phyloP scores from a whole-genome alignment of 2,888 invertebrate genomes.

The Sipha maydis region DNA sequence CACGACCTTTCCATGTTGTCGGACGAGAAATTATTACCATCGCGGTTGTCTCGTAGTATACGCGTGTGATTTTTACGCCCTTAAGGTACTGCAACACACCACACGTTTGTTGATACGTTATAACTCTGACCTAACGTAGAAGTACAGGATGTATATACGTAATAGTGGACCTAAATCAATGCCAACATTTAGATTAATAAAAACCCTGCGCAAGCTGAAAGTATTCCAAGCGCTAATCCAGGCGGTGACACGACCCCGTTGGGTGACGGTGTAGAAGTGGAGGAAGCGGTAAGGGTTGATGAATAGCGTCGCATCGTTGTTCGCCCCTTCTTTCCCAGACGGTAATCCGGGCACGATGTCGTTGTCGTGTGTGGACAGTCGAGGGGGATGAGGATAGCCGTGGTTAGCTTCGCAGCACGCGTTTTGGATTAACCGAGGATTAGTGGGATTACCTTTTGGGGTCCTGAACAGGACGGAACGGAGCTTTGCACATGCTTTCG shows the following conservation, averaged over 20 bases:
- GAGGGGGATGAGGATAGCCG: not conserved
- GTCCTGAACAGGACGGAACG: not conserved
- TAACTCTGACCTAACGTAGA: no score
- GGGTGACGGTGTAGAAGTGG: not conserved
- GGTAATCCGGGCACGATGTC: slow-evolving; percentile 46
- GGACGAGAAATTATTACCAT: not conserved
- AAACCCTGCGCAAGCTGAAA: slow-evolving; percentile 1
- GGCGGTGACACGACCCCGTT: slow-evolving; percentile 45
- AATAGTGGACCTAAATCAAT: slow-evolving; percentile 51
- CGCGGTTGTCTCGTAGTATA: not conserved
- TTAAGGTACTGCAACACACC: not conserved
- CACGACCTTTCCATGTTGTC: not conserved
- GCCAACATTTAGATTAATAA: slow-evolving; percentile 58
- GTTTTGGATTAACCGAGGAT: slow-evolving; percentile 46
- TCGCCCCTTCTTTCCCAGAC: not conserved
- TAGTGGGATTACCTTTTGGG: slow-evolving; percentile 9
- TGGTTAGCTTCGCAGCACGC: slow-evolving; percentile 61
- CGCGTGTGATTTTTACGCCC: not conserved
- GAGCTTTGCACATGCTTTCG: not conserved
- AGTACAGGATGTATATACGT: not conserved
- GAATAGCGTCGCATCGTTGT: slow-evolving; percentile 39
- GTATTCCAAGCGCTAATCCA: slow-evolving; percentile 49
- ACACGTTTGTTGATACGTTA: not conserved
- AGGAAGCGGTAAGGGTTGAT: slow-evolving; percentile 25
- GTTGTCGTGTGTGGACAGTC: not conserved